Conservation (phyloP, 2,888 invertebrate species). For the Amphiduros pacificus region DNA sequence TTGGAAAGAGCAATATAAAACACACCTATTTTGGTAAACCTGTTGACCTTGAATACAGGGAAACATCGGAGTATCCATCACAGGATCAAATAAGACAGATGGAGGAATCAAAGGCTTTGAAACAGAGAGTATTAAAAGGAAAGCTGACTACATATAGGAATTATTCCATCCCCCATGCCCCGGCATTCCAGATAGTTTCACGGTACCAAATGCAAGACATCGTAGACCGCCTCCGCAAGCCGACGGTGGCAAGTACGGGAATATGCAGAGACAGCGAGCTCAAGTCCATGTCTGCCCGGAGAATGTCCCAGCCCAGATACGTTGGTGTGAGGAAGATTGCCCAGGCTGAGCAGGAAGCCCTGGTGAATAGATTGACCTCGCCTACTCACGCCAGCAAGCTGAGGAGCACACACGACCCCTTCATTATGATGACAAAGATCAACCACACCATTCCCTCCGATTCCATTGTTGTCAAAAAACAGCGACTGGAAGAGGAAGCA, state of each 20-base stretch:
- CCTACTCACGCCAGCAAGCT: slow-evolving; percentile 8
- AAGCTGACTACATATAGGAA: slow-evolving; percentile 39
- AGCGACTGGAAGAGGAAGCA: no score
- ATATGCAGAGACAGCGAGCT: slow-evolving; percentile 23
- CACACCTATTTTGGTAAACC: slow-evolving; percentile 48
- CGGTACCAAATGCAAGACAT: slow-evolving; percentile 38
- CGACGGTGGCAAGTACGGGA: slow-evolving; percentile 38
- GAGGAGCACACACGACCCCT: slow-evolving; percentile 4
- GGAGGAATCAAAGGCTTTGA: slow-evolving; percentile 36
- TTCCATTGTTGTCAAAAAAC: background rate
- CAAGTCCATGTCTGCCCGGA: background rate
- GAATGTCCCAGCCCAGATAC: background rate
- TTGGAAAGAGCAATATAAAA: slow-evolving; percentile 35
- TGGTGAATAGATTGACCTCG: background rate
- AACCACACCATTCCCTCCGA: slow-evolving; percentile 9
- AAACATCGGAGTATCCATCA: slow-evolving; percentile 36
- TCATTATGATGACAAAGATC: background rate
- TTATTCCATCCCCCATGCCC: slow-evolving; percentile 42
- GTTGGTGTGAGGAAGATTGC: background rate
- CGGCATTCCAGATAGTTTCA: slow-evolving; percentile 43
- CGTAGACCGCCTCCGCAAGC: slow-evolving; percentile 33
- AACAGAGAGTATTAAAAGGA: slow-evolving; percentile 35
- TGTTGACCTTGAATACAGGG: slow-evolving; percentile 25
- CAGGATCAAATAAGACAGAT: slow-evolving; percentile 38
- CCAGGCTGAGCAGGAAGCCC: background rate